phyloP scores from a whole-genome alignment of 2,888 invertebrate genomes.

The Plagiodera versicolora region DNA sequence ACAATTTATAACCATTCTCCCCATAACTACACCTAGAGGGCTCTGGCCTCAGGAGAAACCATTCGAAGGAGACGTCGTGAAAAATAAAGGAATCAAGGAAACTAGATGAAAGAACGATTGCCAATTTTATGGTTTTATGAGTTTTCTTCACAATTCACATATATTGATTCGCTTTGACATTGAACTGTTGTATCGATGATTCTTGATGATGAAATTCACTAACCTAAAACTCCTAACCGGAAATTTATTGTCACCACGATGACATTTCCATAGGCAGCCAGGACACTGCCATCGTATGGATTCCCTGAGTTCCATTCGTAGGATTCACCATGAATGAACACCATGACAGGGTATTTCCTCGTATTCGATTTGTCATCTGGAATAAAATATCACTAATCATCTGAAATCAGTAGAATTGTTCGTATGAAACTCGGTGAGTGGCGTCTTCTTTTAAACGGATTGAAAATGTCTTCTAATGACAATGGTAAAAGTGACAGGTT shows the following conservation, averaged over 20 bases:
- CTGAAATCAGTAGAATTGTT: no score
- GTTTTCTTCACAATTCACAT: no score
- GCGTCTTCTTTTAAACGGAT: no score
- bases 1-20: conserved; percentile 2
- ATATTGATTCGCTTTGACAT: no score
- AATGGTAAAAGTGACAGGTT: no score
- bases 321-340: conserved; percentile 93
- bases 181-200: no score
- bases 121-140: no score
- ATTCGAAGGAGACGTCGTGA: conserved; percentile 5
- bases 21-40: conserved; percentile 29
- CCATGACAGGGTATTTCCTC: conserved; percentile 78
- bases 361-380: conserved; percentile 48
- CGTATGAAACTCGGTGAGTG: no score
- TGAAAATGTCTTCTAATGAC: no score
- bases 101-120: conserved; percentile 46
- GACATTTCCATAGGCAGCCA: conserved; percentile 89
- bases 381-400: no score
- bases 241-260: conserved; percentile 86
- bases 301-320: conserved; percentile 98
- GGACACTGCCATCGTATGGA: conserved; percentile 91
- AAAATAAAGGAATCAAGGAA: conserved; percentile 52
- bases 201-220: conserved; percentile 42
- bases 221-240: conserved; percentile 80
- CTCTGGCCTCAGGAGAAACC: conserved; percentile 32